Evolutionary conservation across 2,797 vertebrate species (phyloP).

Genomic region (Anolis apletophallus): DNA sequence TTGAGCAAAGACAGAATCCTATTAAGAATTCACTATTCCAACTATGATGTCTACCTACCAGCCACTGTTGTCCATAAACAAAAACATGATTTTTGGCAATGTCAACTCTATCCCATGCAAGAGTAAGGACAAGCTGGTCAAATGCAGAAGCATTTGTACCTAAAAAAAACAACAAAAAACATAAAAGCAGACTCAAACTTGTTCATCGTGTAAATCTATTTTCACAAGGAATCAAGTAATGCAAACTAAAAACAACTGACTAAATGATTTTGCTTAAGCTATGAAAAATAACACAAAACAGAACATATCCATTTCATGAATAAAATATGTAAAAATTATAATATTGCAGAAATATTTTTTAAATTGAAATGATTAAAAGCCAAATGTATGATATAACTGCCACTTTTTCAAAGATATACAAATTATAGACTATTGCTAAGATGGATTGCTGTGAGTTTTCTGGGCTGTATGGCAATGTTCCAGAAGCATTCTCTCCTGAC

Average conservation of each 20-base stretch:
- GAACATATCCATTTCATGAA: background rate
- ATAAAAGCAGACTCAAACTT: constrained; percentile 10
- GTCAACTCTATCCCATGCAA: constrained; percentile 98
- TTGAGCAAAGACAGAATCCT: background rate
- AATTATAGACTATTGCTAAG: background rate
- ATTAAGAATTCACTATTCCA: constrained; percentile 35
- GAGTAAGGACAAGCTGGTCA: constrained; percentile 96
- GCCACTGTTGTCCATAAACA: constrained; percentile 97
- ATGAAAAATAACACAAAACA: background rate
- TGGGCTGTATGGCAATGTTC: too few species aligned
- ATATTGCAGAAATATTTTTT: background rate
- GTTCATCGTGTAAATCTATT: background rate
- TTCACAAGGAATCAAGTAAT: background rate
- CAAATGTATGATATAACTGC: background rate
- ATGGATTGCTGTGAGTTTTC: too few species aligned
- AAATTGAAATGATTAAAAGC: background rate
- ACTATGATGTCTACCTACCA: constrained; percentile 84
- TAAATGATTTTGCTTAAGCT: background rate
- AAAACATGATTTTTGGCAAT: constrained; percentile 99
- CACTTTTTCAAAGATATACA: background rate
- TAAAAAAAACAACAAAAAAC: constrained; percentile 70
- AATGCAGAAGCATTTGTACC: constrained; percentile 95
- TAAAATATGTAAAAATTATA: background rate
- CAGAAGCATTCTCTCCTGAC: too few species aligned
- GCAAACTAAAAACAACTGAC: background rate